Evolutionary conservation across 2,113 vertebrate genomes (phyloP), one percentile per base, ranked within the genome.

Genomic region (Tetrax tetrax): DNA sequence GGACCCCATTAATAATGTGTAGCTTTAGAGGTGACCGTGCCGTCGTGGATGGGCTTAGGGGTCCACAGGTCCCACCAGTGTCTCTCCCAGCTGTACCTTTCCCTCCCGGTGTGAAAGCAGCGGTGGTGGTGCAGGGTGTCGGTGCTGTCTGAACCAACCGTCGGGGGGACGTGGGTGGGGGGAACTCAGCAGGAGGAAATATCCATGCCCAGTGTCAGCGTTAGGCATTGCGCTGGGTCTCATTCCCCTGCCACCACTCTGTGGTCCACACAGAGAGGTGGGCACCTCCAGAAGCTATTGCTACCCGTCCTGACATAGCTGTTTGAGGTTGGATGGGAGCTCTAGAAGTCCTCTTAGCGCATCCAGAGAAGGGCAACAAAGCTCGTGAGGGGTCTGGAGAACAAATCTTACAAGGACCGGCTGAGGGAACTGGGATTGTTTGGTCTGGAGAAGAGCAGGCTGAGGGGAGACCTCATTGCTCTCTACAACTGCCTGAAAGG

Each of bases 161-260:
- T 13, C 41, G 57, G 35, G 50, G 59, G 65, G 69, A 60, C 1
- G 6, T 25, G 47, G 51, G 4, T 10, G 11, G 12, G 11, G 12
- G 25, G n/a, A 35, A 9, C n/a, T 14, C 24, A 10, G n/a, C 35
- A 60, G 78, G 38, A 69, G 14, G 59, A 74, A 64, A 9, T 35
- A 9, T 7, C 47, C 29, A 22, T 41, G 29, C 27, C 20, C 14
- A 0, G 1, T 0, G 6, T 17, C 31, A 10, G 15, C 15, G 2
- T 37, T 15, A 7, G 54, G 50, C 54, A 28, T 12, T 2, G 28
- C 2, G 1, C 28, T 19, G 60, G 35, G 33, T 77, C 71, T 47
- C 31, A 1, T 59, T 23, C 7, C 72, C 10, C 29, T 60, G 43
- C 10, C 54, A 35, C 64, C 2, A 0, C 31, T n/a, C 41, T 35